Evolutionary conservation across 2,888 invertebrate species (phyloP).

Genomic region (Strigamia transsilvanica): DNA sequence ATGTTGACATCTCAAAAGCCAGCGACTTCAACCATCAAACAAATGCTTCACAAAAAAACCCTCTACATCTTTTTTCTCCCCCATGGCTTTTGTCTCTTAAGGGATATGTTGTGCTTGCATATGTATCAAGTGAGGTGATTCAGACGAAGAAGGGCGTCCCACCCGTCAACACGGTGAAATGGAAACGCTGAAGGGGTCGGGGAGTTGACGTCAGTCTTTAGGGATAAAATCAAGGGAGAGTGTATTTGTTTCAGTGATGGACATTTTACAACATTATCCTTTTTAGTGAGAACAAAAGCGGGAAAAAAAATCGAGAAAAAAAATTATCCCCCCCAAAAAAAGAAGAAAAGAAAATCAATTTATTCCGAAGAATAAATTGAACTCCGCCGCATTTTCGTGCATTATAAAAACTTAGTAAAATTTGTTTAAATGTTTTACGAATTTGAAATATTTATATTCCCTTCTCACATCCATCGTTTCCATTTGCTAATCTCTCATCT

Average conservation of each 20-base stretch:
- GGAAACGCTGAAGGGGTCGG: conserved; percentile 31
- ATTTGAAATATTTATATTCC: background rate
- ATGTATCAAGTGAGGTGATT: conserved; percentile 40
- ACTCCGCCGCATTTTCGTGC: background rate
- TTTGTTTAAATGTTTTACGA: background rate
- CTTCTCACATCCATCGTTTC: background rate
- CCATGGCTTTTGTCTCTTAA: conserved; percentile 26
- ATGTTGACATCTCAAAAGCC: conserved; percentile 27
- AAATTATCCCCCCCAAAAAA: background rate
- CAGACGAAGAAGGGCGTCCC: conserved; percentile 36
- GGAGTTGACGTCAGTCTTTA: conserved; percentile 25
- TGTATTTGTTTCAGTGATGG: conserved; percentile 9
- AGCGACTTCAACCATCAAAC: background rate
- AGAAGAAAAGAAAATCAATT: conserved; percentile 6
- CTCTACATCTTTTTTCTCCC: background rate
- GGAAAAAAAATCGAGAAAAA: background rate
- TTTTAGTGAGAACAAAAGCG: conserved; percentile 11
- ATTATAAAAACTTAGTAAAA: background rate
- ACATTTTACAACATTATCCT: conserved; percentile 43
- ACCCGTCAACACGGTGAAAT: conserved; percentile 35
- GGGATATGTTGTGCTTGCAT: conserved; percentile 34
- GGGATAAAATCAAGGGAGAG: conserved; percentile 42
- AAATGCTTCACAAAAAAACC: background rate
- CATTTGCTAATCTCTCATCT: conserved; percentile 25
- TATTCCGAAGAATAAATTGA: background rate